A percentile compares a stretch with the other conserved stretches of the same genome.
phyloP scores from a whole-genome alignment of 2,113 vertebrate species.

The Rostratula benghalensis region DNA sequence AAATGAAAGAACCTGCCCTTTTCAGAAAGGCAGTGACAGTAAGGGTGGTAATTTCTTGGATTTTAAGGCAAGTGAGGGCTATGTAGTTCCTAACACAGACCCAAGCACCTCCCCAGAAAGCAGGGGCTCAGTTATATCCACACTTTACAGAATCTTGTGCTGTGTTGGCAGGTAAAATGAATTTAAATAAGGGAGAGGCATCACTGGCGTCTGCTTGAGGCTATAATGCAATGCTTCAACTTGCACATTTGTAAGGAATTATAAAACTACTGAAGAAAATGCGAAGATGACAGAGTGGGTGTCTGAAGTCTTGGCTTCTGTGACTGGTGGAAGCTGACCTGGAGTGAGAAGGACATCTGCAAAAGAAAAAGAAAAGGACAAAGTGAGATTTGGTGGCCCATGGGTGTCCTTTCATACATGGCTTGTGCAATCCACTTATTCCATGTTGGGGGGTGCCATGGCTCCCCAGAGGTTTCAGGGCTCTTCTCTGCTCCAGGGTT shows the following conservation, averaged over 20 bases:
- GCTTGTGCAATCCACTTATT: not conserved
- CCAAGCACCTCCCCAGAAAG: not conserved
- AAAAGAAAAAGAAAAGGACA: not conserved
- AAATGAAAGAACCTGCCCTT: not conserved
- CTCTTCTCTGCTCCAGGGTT: not conserved
- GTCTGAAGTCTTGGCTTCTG: not conserved
- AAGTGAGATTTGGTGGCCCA: not conserved
- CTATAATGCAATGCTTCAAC: not conserved
- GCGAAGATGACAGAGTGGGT: not conserved
- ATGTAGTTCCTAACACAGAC: not conserved
- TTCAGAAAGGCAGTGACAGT: not conserved
- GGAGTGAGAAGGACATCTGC: not conserved
- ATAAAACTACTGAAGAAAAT: not conserved
- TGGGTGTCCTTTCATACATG: rapidly evolving
- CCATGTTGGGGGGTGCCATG: not conserved
- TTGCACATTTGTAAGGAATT: not conserved
- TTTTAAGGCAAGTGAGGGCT: not conserved
- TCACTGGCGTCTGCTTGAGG: not conserved
- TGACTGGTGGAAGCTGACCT: not conserved
- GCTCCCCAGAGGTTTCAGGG: not conserved
- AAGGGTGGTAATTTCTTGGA: not conserved
- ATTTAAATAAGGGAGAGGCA: not conserved
- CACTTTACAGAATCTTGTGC: not conserved
- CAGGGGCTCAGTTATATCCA: not conserved
- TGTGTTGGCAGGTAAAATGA: not conserved